Percentiles rank a stretch among this genome's conserved stretches.
phyloP scores from a whole-genome alignment of 2,797 vertebrate genomes.

The Scyliorhinus canicula region DNA sequence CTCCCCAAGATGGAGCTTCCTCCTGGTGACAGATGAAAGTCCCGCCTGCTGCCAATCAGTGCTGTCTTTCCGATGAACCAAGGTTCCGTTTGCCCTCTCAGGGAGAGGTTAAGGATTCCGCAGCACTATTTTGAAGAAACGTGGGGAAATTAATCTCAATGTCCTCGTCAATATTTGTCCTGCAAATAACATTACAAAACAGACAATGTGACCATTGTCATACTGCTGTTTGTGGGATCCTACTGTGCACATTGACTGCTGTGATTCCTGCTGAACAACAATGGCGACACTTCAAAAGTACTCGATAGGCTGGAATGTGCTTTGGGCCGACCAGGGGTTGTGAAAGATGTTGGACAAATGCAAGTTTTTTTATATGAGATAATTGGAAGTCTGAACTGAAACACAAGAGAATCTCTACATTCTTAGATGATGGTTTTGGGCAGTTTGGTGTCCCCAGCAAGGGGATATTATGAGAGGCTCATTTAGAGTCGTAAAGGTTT shows the following conservation, averaged over 20 bases:
- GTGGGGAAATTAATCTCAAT: too few species aligned
- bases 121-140: too few species aligned
- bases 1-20: too few species aligned
- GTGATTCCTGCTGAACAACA: too few species aligned
- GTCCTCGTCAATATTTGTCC: too few species aligned
- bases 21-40: too few species aligned
- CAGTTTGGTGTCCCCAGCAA: not conserved
- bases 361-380: too few species aligned
- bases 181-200: not conserved
- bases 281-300: not conserved
- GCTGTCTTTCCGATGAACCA: not conserved
- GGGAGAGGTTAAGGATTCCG: not conserved
- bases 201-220: not conserved
- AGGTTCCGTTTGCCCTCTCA: not conserved
- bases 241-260: not conserved
- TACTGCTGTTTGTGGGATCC: not conserved
- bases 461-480: not conserved
- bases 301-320: not conserved
- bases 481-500: too few species aligned
- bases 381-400: not conserved
- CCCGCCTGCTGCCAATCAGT: too few species aligned
- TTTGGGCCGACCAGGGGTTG: not conserved
- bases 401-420: not conserved
- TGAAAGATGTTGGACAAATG: not conserved
- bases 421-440: not conserved